Percentiles rank a stretch among this genome's conserved stretches.
These are phyloP conservation scores for Mungos mungo DNA, from an alignment of 2,113 vertebrate genomes.

Conservation along the genomic window DNA sequence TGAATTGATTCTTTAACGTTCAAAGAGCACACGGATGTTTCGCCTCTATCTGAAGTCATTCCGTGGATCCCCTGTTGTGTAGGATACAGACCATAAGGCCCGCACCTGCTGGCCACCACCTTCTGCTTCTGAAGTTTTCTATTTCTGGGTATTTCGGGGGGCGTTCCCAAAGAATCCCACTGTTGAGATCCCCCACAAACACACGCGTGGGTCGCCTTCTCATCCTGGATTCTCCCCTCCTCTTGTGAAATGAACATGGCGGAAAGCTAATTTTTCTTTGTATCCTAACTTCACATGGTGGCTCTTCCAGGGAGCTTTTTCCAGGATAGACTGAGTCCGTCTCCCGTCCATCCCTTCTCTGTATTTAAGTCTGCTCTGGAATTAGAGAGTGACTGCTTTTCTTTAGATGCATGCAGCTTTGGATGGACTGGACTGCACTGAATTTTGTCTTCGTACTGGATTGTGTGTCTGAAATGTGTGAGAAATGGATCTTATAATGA, in stretches of 20 bases:
- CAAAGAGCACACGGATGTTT: rapidly evolving
- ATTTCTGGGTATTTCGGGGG: no score
- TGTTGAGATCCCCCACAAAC: no score
- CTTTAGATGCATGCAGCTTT: rapidly evolving
- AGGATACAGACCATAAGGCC: rapidly evolving
- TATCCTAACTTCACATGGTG: not conserved
- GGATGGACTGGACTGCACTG: not conserved
- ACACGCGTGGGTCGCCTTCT: rapidly evolving
- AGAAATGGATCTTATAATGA: no score
- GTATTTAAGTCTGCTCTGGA: not conserved
- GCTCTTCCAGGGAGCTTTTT: not conserved
- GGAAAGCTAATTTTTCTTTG: not conserved
- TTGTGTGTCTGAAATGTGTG: not conserved
- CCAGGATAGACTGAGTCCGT: no score
- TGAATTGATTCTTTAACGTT: not conserved
- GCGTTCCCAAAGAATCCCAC: rapidly evolving
- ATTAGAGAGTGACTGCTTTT: rapidly evolving
- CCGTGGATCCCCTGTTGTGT: rapidly evolving
- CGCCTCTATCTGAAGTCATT: not conserved
- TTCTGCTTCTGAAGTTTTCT: not conserved
- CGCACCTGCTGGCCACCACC: not conserved
- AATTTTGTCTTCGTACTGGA: not conserved
- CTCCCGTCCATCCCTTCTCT: not conserved
- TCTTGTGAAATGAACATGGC: not conserved
- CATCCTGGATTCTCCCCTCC: rapidly evolving